Percentiles rank a stretch among this genome's conserved stretches.
phyloP scores from a whole-genome alignment of 2,888 invertebrate genomes.

The Eulithis prunata region DNA sequence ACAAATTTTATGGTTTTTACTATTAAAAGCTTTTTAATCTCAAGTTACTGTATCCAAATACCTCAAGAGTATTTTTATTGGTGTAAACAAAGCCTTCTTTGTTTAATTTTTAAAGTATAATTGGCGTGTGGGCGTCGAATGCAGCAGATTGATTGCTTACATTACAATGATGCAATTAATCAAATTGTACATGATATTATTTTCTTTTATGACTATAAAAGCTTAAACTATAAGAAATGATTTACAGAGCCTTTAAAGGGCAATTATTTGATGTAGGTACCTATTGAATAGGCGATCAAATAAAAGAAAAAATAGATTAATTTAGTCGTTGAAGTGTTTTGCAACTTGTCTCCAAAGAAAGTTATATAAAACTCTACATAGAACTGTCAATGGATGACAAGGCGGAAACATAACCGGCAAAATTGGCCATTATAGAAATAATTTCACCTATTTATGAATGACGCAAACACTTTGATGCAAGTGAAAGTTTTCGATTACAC shows the following conservation, averaged over 20 bases:
- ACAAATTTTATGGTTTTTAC: conserved; percentile 5
- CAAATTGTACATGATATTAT: conserved; percentile 8
- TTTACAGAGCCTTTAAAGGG: no score
- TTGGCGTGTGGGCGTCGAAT: conserved; percentile 37
- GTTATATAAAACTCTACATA: conserved; percentile 17
- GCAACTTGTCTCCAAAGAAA: conserved; percentile 17
- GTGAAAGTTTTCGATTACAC: conserved; percentile 42
- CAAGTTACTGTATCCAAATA: conserved; percentile 3
- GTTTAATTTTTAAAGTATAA: conserved; percentile 5
- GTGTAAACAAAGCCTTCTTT: conserved; percentile 5
- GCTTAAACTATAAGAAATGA: no score
- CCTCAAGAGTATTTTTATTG: not conserved
- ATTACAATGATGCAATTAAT: conserved; percentile 11
- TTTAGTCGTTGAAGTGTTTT: conserved; percentile 7
- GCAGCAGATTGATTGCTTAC: conserved; percentile 20
- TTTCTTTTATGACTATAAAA: conserved; percentile 8
- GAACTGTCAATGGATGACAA: conserved; percentile 31
- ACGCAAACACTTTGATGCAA: conserved; percentile 35
- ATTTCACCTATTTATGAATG: conserved; percentile 36
- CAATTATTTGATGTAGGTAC: not conserved
- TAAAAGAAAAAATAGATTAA: not conserved
- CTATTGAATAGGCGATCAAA: not conserved
- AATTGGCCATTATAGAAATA: conserved; percentile 28
- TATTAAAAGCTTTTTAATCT: not conserved
- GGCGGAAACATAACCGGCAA: conserved; percentile 24